A percentile compares a stretch with the other conserved stretches of the same genome.
Conservation (phyloP, 2,888 invertebrate species). For the Tetranychus truncatus region DNA sequence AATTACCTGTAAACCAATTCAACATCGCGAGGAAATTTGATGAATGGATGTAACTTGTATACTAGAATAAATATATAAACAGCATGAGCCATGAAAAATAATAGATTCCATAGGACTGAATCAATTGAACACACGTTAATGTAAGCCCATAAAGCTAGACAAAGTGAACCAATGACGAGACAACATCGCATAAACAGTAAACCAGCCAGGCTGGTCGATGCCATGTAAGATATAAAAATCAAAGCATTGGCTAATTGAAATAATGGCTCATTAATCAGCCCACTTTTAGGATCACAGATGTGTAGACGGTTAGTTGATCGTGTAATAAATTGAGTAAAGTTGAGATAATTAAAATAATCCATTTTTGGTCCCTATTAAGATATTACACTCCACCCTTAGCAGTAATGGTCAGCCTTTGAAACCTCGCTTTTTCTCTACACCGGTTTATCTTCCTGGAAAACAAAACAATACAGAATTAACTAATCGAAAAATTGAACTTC, state of each 20-base stretch:
- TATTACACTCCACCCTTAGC: background rate
- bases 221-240: conserved; percentile 59
- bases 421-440: no score
- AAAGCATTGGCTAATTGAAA: conserved; percentile 70
- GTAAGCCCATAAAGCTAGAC: conserved; percentile 62
- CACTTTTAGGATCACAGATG: background rate
- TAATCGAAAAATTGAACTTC: no score
- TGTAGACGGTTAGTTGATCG: background rate
- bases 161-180: conserved; percentile 54
- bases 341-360: background rate
- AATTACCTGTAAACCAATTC: conserved; percentile 52
- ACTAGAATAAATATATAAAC: conserved; percentile 56
- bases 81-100: conserved; percentile 58
- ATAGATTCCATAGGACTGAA: conserved; percentile 56
- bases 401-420: no score
- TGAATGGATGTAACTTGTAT: conserved; percentile 54
- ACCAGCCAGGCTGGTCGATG: conserved; percentile 51
- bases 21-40: conserved; percentile 55
- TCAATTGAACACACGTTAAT: conserved; percentile 60
- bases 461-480: no score
- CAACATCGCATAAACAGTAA: conserved; percentile 56
- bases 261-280: conserved; percentile 31
- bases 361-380: background rate
- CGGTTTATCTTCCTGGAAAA: no score
- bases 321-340: background rate